Conservation (phyloP, 2,113 vertebrate genomes). For the Neogobius melanostomus region DNA sequence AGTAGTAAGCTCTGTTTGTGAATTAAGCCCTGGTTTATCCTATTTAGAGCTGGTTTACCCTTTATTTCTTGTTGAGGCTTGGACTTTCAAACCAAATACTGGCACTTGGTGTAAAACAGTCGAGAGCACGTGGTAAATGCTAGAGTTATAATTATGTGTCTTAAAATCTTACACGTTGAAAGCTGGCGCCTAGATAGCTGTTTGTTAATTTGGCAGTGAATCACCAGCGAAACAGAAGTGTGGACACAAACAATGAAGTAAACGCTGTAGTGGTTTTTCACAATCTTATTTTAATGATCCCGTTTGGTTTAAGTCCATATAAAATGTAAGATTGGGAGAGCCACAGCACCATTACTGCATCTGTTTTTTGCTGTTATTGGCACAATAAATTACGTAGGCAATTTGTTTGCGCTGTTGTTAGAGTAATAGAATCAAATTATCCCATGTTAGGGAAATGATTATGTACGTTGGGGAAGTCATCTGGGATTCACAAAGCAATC, state of each 20-base stretch:
- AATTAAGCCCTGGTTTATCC: neutral
- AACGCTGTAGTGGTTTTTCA: slow-evolving; percentile 51
- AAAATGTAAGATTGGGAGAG: slow-evolving; percentile 62
- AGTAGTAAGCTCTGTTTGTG: no score
- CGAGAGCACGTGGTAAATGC: neutral
- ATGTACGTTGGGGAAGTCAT: slow-evolving; percentile 69
- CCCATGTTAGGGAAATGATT: slow-evolving; percentile 72
- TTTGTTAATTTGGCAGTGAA: slow-evolving; percentile 48
- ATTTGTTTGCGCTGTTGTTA: slow-evolving; percentile 75
- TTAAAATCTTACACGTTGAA: slow-evolving; percentile 38
- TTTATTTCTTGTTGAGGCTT: neutral
- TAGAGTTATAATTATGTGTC: slow-evolving; percentile 34
- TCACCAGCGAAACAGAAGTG: slow-evolving; percentile 59
- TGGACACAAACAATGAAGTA: slow-evolving; percentile 58
- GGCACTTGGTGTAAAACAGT: neutral
- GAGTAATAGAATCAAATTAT: slow-evolving; percentile 76
- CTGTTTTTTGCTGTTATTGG: slow-evolving; percentile 71
- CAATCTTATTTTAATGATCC: slow-evolving; percentile 55
- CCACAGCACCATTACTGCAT: slow-evolving; percentile 63
- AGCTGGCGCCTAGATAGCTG: slow-evolving; percentile 36
- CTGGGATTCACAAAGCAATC: slow-evolving; percentile 71
- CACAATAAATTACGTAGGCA: slow-evolving; percentile 71
- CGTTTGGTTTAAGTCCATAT: slow-evolving; percentile 60
- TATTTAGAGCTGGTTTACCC: neutral
- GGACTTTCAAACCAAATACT: neutral